These are phyloP conservation scores for Trinectes maculatus DNA, from an alignment of 2,113 vertebrate species.

Conservation along the genomic window DNA sequence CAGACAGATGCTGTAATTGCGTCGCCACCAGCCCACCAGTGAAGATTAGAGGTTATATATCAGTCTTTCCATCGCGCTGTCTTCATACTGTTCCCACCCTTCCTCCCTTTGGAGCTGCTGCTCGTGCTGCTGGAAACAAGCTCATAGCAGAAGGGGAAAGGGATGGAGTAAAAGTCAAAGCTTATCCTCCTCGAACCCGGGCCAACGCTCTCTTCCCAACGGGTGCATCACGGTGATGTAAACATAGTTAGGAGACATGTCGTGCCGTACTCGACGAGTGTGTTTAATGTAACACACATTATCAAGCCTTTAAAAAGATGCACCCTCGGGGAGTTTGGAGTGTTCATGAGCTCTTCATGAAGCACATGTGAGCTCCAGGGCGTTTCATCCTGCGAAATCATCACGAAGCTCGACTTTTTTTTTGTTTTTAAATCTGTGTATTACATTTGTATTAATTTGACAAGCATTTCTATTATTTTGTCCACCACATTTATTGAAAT, in stretches of 20 bases:
- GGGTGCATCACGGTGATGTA: constrained; percentile 37
- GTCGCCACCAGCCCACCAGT: constrained; percentile 62
- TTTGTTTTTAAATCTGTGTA: background rate
- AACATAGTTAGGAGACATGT: constrained; percentile 26
- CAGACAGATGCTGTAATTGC: constrained; percentile 65
- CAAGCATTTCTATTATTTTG: background rate
- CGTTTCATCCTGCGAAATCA: background rate
- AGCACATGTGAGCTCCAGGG: background rate
- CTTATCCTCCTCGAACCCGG: constrained; percentile 39
- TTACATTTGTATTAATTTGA: background rate
- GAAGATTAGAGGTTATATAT: constrained; percentile 69
- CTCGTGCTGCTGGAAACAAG: constrained; percentile 55
- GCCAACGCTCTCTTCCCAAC: constrained; percentile 45
- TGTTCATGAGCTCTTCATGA: constrained; percentile 28
- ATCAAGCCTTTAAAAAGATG: constrained; percentile 46
- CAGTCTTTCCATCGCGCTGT: constrained; percentile 68
- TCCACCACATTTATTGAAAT: background rate
- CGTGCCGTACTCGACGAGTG: constrained; percentile 10
- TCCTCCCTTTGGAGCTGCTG: constrained; percentile 63
- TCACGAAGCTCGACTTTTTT: constrained; percentile 4
- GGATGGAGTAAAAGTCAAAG: constrained; percentile 43
- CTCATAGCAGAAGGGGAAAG: constrained; percentile 45
- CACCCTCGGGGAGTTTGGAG: constrained; percentile 32
- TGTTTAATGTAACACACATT: constrained; percentile 69
- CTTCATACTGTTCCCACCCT: constrained; percentile 69